Percentiles rank a stretch among this genome's conserved stretches.
Evolutionary conservation across 2,888 invertebrate genomes (phyloP).

Genomic region (Diarsia brunnea): DNA sequence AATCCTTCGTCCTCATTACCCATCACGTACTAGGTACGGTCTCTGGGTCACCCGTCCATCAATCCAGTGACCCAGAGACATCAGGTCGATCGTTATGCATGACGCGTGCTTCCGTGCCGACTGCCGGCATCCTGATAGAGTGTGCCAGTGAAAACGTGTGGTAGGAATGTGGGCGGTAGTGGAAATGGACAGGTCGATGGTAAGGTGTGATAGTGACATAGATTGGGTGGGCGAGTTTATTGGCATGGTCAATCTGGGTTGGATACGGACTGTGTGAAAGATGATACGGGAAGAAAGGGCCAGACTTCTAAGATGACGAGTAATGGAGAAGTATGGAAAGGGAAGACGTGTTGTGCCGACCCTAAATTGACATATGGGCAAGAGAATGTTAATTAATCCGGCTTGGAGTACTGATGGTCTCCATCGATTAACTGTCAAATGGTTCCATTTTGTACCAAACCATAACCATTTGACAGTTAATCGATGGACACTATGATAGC

Average conservation of each 20-base stretch:
- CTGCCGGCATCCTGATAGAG: conserved; percentile 49
- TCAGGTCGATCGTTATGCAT: conserved; percentile 49
- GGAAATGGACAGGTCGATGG: conserved; percentile 1
- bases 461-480: no score
- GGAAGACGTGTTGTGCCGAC: not conserved
- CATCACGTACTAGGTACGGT: conserved; percentile 44
- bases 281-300: not conserved
- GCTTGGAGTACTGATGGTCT: not conserved
- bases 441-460: no score
- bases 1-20: conserved; percentile 32
- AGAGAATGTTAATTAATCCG: not conserved
- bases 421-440: no score
- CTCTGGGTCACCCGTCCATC: conserved; percentile 32
- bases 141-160: conserved; percentile 59
- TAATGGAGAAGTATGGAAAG: not conserved
- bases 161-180: conserved; percentile 34
- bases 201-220: conserved; percentile 30
- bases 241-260: not conserved
- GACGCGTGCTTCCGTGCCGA: conserved; percentile 52
- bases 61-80: conserved; percentile 58
- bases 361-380: not conserved
- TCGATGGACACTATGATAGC: no score
- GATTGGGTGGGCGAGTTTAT: not conserved
- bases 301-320: not conserved
- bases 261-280: not conserved